Evolutionary conservation across 1,140 invertebrate species (phyloP), one percentile per base, ranked within the genome.

Genomic region (Penaeus chinensis): DNA sequence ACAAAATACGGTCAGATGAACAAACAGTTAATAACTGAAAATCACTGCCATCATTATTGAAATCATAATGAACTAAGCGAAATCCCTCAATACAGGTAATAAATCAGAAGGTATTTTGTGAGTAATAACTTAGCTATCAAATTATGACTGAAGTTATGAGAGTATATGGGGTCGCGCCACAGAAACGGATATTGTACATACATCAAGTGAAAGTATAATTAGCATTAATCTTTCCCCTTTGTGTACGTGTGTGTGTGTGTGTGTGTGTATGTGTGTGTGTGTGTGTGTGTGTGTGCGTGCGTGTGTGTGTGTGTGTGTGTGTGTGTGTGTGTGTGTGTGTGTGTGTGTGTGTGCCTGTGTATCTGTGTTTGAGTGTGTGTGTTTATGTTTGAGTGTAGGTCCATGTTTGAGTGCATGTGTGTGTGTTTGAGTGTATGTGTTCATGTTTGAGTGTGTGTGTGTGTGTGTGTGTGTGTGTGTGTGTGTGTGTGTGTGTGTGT

Each of bases 251-350:
- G 27, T 69, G 66, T 69, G 66, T 19, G 27, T 19, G 66, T 69
- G 66, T 19, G 2, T 69, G 7, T 19, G 66, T 69, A 5, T 69
- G 66, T 69, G 3, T 69, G 66, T 69, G 66, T 69, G 3, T 69
- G 66, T 5, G 66, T 69, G 66, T 69, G 7, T 69, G 66, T 69
- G 66, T 69, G 3, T 69, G 7, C 7, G 66, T 19, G 66, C 7
- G 66, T 69, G 8, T 19, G 66, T 69, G 66, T 69, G 66, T 69
- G 66, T 69, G 66, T 69, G 66, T 69, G 66, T 69, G 66, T 69
- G 66, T 69, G 66, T 69, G 66, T 69, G 66, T 69, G 66, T 69
- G 66, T 19, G 66, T 69, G 66, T 69, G 66, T 69, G 66, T 69
- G 66, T 69, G 66, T 69, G 66, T 69, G 66, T 69, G 66, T 69